Percentiles rank a stretch among this genome's conserved stretches.
These are phyloP conservation scores for Xenus cinereus DNA, from an alignment of 2,113 vertebrate species.

Conservation along the genomic window DNA sequence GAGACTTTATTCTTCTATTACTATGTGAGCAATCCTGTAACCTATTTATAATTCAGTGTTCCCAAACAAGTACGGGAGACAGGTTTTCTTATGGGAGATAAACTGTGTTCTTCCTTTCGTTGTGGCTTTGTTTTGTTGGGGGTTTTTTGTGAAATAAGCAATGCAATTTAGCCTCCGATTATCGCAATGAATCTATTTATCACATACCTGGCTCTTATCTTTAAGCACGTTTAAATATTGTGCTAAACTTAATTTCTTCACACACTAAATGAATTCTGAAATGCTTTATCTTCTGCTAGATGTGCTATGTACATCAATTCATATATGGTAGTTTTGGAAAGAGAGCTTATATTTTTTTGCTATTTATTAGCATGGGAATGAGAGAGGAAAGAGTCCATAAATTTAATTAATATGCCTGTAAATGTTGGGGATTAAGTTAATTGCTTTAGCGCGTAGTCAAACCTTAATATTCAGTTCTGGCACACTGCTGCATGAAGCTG, in stretches of 20 bases:
- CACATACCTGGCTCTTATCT: not conserved
- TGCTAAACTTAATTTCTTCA: not conserved
- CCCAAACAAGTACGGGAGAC: not conserved
- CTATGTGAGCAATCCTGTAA: not conserved
- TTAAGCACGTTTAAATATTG: not conserved
- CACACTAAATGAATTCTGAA: not conserved
- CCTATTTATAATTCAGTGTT: not conserved
- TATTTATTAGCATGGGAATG: not conserved
- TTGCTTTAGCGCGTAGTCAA: conserved; percentile 8
- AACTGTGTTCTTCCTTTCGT: not conserved
- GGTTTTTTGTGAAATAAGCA: not conserved
- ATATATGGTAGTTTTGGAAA: not conserved
- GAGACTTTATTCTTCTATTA: not conserved
- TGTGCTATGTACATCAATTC: not conserved
- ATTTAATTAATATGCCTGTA: conserved; percentile 48
- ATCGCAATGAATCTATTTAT: not conserved
- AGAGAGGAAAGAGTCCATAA: not conserved
- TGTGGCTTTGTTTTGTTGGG: not conserved
- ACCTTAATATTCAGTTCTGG: conserved; percentile 14
- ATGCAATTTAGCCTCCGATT: not conserved
- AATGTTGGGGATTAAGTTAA: conserved; percentile 47
- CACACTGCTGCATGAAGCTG: conserved; percentile 1
- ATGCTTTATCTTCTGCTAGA: not conserved
- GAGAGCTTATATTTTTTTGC: not conserved
- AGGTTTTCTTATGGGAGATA: not conserved